phyloP scores from a whole-genome alignment of 2,113 vertebrate genomes.

The Scatophagus argus region DNA sequence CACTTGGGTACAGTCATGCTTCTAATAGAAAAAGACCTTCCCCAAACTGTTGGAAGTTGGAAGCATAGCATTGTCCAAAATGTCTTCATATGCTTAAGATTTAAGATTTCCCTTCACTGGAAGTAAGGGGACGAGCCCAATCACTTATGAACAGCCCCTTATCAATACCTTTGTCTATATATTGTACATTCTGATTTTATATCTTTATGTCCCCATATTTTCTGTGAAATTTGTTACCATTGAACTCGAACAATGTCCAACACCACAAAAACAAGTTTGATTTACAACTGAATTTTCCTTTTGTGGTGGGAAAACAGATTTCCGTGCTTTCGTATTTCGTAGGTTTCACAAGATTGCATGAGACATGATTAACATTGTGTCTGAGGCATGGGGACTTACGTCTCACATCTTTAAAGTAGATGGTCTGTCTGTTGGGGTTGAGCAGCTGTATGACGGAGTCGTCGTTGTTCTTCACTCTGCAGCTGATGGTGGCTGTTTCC shows the following conservation, averaged over 20 bases:
- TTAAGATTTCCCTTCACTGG: no score
- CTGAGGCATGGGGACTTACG: slow-evolving; percentile 86
- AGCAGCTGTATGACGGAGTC: slow-evolving; percentile 99
- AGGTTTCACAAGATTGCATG: not conserved
- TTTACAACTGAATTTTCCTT: not conserved
- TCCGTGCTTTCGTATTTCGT: not conserved
- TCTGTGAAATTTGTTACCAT: not conserved
- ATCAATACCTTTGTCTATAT: no score
- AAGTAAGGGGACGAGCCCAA: no score
- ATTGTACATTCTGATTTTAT: no score
- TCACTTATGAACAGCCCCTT: no score
- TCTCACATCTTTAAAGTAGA: slow-evolving; percentile 92
- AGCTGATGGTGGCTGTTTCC: slow-evolving; percentile 85
- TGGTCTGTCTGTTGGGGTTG: slow-evolving; percentile 97
- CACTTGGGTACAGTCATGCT: no score
- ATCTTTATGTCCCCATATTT: not conserved
- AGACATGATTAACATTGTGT: not conserved
- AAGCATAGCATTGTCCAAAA: no score
- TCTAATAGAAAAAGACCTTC: no score
- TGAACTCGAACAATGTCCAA: not conserved
- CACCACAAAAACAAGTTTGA: not conserved
- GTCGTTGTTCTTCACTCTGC: slow-evolving; percentile 91
- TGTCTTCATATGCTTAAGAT: no score
- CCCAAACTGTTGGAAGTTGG: no score
- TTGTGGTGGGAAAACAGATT: not conserved